Conservation (phyloP, 2,888 invertebrate genomes). For the Serripes groenlandicus region DNA sequence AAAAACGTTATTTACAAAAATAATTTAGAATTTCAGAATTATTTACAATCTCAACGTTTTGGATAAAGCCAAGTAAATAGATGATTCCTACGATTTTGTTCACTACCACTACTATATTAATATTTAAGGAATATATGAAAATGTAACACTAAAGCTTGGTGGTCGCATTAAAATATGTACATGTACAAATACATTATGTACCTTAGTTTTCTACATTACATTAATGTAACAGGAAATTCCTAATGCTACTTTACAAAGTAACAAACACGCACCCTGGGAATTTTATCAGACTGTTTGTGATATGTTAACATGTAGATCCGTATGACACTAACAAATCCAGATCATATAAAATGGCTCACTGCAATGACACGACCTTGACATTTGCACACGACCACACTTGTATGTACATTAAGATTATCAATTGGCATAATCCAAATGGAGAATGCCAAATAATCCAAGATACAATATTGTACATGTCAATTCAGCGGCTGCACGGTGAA, state of each 20-base stretch:
- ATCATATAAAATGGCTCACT: too few relatives aligned
- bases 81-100: too few relatives aligned
- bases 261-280: conserved; percentile 1
- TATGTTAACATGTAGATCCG: neutral
- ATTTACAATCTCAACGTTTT: conserved; percentile 58
- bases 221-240: neutral
- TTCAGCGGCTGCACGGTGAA: too few relatives aligned
- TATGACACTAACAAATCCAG: too few relatives aligned
- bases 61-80: conserved; percentile 10
- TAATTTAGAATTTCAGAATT: conserved; percentile 65
- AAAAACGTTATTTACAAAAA: conserved; percentile 62
- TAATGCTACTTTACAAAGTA: conserved; percentile 9
- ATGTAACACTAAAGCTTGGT: conserved; percentile 11
- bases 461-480: too few relatives aligned
- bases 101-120: too few relatives aligned
- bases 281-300: neutral
- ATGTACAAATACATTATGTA: conserved; percentile 3
- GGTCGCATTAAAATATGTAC: neutral
- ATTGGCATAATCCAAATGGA: too few relatives aligned
- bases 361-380: too few relatives aligned
- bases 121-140: conserved; percentile 1
- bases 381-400: too few relatives aligned
- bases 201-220: neutral
- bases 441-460: too few relatives aligned
- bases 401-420: too few relatives aligned